Evolutionary conservation across 2,113 vertebrate genomes (phyloP), one percentile per base, ranked within the genome.

Genomic region (Neodontobutis hainanensis): DNA sequence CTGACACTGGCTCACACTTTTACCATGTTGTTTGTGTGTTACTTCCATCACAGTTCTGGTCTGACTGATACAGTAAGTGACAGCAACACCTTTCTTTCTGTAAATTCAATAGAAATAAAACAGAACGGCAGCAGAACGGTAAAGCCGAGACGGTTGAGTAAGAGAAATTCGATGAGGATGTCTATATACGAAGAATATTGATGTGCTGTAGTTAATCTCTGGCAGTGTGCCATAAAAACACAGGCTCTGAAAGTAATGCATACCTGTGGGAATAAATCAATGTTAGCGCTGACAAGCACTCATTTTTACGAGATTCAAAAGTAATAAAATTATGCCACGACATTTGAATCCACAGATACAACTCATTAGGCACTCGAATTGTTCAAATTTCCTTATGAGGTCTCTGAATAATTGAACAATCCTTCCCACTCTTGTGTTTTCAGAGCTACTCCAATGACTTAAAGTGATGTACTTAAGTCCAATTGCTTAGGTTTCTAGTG

Each of bases 251-350:
- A 84, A 74, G 70, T 49, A 73, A 77, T 73, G 67, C 64, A 67
- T 82, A 87, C 84, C 82, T 86, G 73, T 77, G 78, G 82, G 74
- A 75, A 82, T 78, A 80, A 84, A 87, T 86, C 82, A 83, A 68
- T 70, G 73, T 43, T 57, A 66, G 59, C 65, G 35, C 61, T 68
- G 80, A 80, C 75, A 78, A 72, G 5, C 6, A 16, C 68, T 75
- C 52, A 47, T 81, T 76, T 71, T 74, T 78, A 63, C 16, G 27
- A 53, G 32, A 67, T 40, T 59, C 74, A 82, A 68, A 61, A 56
- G 72, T 64, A 48, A 45, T 36, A 68, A 73, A 85, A 84, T 70
- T 74, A 73, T 47, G 47, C 11, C 27, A 47, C 10, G 38, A 65
- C 51, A 2, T 43, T 12, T 11, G 68, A 67, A 67, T 83, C 61